Evolutionary conservation across 2,113 vertebrate genomes (phyloP), one percentile per base, ranked within the genome.

Genomic region (Clinocottus analis): DNA sequence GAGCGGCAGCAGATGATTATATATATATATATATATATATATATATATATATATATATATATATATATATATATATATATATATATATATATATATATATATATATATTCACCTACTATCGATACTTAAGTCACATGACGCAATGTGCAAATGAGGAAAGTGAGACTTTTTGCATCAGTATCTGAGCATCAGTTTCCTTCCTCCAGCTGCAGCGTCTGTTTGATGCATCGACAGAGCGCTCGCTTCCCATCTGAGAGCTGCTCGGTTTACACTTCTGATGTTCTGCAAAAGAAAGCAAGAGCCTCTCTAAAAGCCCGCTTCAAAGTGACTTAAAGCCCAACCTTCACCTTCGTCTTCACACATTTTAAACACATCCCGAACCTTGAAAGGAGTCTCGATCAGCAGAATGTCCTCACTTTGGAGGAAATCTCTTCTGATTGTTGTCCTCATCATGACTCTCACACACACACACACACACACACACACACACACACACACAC

Each of bases 321-420:
- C 41, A 61, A 16, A 17, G 11, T 35, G 47, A 68, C 11, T 58
- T 66, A 33, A 74, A 39, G 3, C 7, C 2, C 5, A 13, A 56
- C n/a, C 39, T 66, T 19, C n/a, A 43, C 7, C 21, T 12, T 53
- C 9, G 0, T 17, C 5, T 37, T 7, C 21, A 63, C 63, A 31
- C 39, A 10, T 25, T 33, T 13, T 1, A 11, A 75, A 7, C n/a
- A 33, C 4, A 49, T 67, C 3, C 45, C 5, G 6, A 53, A 31
- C 31, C 31, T 8, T 29, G 7, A 55, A 55, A 33, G 1, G n/a
- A 53, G 47, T n/a, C 21, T 61, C 35, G 37, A 51, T 39, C 62
- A 45, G 12, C 49, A 75, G 72, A 68, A 29, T 56, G 14, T 53
- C 56, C 31, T 51, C 39, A 37, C 51, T 59, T 80, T 51, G 9